Percentiles rank a stretch among this genome's conserved stretches.
Evolutionary conservation across 2,797 vertebrate genomes (phyloP).

Genomic region (Siniperca obscura): DNA sequence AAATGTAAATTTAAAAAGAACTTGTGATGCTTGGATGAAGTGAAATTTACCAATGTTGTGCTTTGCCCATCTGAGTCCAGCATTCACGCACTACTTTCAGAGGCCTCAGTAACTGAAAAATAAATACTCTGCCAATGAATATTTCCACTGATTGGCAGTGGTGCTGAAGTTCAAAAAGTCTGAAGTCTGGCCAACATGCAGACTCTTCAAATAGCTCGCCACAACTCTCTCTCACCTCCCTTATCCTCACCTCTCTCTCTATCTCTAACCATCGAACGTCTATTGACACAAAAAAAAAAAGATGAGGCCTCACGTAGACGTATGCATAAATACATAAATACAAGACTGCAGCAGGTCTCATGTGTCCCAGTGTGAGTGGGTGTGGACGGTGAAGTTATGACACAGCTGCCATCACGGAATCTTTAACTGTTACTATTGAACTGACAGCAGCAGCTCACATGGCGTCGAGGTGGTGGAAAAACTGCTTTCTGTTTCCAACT

Average conservation of each 20-base stretch:
- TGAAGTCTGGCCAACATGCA: slow-evolving; percentile 48
- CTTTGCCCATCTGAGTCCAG: slow-evolving; percentile 33
- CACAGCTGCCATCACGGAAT: slow-evolving; percentile 35
- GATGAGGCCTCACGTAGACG: slow-evolving; percentile 1
- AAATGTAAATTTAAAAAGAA: slow-evolving; percentile 21
- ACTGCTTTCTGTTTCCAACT: slow-evolving; percentile 53
- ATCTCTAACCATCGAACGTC: slow-evolving; percentile 17
- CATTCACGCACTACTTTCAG: slow-evolving; percentile 38
- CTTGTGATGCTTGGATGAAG: slow-evolving; percentile 5
- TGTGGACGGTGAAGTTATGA: slow-evolving; percentile 32
- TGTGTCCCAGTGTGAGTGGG: slow-evolving; percentile 4
- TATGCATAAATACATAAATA: not conserved
- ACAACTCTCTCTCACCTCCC: slow-evolving; percentile 22
- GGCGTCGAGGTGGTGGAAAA: slow-evolving; percentile 53
- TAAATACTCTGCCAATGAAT: slow-evolving; percentile 62
- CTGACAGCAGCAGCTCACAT: slow-evolving; percentile 39
- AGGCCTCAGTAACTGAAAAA: slow-evolving; percentile 54
- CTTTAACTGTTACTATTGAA: slow-evolving; percentile 42
- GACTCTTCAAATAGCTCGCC: slow-evolving; percentile 52
- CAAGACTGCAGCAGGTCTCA: not conserved
- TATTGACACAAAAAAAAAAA: slow-evolving; percentile 6
- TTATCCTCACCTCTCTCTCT: slow-evolving; percentile 20
- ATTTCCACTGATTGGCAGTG: slow-evolving; percentile 66
- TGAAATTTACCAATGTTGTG: slow-evolving; percentile 25
- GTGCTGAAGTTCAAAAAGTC: slow-evolving; percentile 51